Evolutionary conservation across 2,113 vertebrate species (phyloP).

Genomic region (Mustelus asterias): DNA sequence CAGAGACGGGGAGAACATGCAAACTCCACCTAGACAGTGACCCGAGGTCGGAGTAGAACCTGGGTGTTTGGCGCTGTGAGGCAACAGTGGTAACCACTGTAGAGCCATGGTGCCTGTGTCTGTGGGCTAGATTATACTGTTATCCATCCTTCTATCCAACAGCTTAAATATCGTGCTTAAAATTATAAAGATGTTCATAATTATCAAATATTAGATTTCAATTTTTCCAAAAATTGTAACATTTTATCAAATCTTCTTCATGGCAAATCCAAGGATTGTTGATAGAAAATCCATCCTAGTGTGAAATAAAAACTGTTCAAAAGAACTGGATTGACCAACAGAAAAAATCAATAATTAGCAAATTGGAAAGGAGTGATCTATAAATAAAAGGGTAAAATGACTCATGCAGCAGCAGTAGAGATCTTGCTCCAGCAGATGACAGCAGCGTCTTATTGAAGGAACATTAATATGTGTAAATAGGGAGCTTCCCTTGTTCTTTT

Average conservation of each 20-base stretch:
- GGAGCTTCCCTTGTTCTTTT: conserved; percentile 27
- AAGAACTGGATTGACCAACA: neutral
- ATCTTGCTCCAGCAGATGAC: conserved; percentile 40
- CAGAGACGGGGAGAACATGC: too few species aligned
- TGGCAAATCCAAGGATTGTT: neutral
- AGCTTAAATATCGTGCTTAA: neutral
- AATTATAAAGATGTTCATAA: neutral
- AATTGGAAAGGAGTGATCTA: neutral
- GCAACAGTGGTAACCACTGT: too few species aligned
- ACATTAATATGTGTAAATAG: neutral
- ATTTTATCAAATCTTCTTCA: neutral
- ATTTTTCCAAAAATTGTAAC: neutral
- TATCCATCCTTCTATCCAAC: neutral
- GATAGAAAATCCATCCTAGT: neutral
- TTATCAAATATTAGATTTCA: neutral
- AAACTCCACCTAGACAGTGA: too few species aligned
- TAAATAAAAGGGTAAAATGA: neutral
- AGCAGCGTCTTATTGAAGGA: conserved; percentile 37
- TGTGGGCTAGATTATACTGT: neutral
- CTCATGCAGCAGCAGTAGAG: conserved; percentile 2
- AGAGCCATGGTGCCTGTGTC: too few species aligned
- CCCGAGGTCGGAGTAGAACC: too few species aligned
- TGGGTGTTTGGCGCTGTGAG: too few species aligned
- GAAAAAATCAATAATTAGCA: neutral
- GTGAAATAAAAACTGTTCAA: neutral